Evolutionary conservation across 2,888 invertebrate species (phyloP), one percentile per base, ranked within the genome.

Genomic region (Dermolepida albohirtum): DNA sequence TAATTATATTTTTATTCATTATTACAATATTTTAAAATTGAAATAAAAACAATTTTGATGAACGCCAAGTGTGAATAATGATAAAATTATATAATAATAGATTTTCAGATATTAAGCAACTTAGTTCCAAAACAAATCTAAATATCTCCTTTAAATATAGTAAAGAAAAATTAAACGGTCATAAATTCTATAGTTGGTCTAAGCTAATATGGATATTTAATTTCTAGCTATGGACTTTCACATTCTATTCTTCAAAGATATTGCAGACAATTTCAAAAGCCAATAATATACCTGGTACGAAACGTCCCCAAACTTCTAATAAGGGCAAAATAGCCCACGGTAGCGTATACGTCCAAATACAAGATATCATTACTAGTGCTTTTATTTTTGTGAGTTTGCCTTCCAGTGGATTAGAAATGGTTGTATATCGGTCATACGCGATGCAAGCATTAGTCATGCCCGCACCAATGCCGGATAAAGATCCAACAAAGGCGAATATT

Each of bases 221-320:
- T 22, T 22, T 1, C 22, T 22, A 2, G 22, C 1, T 22, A 22
- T 22, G 22, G 4, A 22, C 22, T 22, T 22, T 4, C 43, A 54
- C 4, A 29, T 34, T 12, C 14, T 16, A 47, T 47, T 11, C 14
- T 16, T 47, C 11, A 16, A 12, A 44, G 16, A 1, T 5, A 47
- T 7, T 47, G 2, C 16, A 47, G 47, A 47, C 14, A 47, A 47
- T 34, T 22, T 22, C 6, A 34, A 10, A 34, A 34, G 6, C 5
- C 2, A 47, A 14, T 16, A 47, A 14, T 47, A n/a, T 81, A 91
- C 92, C 94, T 80, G 95, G 94, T 47, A 91, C 93, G 80, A 87
- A 95, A 79, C 92, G 85, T n/a, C 94, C 93, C 95, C 95, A 96
- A 41, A 94, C 88, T 79, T 92, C 91, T 65, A 93, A 86, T 6